phyloP scores from a whole-genome alignment of 2,797 vertebrate species.

The Liasis olivaceus region DNA sequence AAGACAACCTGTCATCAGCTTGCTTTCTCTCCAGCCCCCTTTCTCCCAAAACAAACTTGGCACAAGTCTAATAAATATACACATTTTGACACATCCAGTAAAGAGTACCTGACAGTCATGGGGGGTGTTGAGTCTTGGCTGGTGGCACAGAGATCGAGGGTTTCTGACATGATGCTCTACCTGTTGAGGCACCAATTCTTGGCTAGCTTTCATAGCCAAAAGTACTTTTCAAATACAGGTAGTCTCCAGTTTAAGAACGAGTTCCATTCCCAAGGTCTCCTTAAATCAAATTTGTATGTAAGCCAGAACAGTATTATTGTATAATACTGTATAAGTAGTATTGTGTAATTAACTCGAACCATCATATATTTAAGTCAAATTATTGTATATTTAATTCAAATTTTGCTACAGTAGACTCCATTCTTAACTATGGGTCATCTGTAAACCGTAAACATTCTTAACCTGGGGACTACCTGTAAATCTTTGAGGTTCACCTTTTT shows the following conservation, averaged over 20 bases:
- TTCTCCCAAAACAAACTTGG: constrained; percentile 28
- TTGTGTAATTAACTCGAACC: too few relatives aligned
- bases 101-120: constrained; percentile 19
- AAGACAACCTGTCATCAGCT: constrained; percentile 66
- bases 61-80: constrained; percentile 35
- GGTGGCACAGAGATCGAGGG: not conserved
- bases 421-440: too few relatives aligned
- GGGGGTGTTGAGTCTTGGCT: constrained; percentile 36
- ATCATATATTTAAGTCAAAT: too few relatives aligned
- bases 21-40: constrained; percentile 51
- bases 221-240: not conserved
- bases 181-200: not conserved
- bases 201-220: not conserved
- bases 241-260: too few relatives aligned
- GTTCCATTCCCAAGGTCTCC: too few relatives aligned
- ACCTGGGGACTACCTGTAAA: too few relatives aligned
- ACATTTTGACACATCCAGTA: constrained; percentile 45
- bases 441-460: not conserved
- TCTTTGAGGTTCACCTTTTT: not conserved
- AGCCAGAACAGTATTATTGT: too few relatives aligned
- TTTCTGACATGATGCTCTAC: not conserved
- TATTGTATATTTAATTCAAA: too few relatives aligned
- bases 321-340: too few relatives aligned
- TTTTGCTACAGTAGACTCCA: too few relatives aligned
- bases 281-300: too few relatives aligned